Evolutionary conservation across 1,140 invertebrate species (phyloP).

Genomic region (Drosophila mojavensis): DNA sequence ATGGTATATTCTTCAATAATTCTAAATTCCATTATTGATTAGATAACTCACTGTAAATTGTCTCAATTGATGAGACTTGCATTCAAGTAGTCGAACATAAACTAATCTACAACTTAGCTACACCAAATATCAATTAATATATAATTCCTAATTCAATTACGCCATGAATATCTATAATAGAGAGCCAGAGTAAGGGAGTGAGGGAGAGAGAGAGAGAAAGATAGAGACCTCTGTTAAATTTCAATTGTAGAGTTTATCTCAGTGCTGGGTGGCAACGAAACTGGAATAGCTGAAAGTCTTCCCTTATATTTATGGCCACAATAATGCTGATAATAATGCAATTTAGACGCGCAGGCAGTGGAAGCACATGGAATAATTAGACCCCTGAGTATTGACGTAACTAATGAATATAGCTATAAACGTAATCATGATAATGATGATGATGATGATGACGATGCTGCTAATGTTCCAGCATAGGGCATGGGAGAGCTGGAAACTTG

Average conservation of each 20-base stretch:
- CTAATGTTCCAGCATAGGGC: slow-evolving; percentile 18
- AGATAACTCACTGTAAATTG: too few species aligned
- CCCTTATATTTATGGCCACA: slow-evolving; percentile 22
- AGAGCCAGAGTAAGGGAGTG: too few species aligned
- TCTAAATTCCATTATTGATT: too few species aligned
- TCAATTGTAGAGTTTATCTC: slow-evolving; percentile 7
- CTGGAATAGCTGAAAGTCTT: slow-evolving; percentile 9
- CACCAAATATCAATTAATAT: too few species aligned
- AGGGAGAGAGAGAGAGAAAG: too few species aligned
- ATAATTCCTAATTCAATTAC: neutral
- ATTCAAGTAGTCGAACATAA: too few species aligned
- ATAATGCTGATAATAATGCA: slow-evolving; percentile 46
- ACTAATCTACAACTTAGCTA: too few species aligned
- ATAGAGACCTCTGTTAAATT: neutral
- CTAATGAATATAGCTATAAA: slow-evolving; percentile 43
- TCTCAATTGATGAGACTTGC: too few species aligned
- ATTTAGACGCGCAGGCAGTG: slow-evolving; percentile 30
- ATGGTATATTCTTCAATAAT: too few species aligned
- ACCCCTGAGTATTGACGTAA: slow-evolving; percentile 35
- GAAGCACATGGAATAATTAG: slow-evolving; percentile 32
- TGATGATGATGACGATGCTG: slow-evolving; percentile 17
- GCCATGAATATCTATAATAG: too few species aligned
- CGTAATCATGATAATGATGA: slow-evolving; percentile 4
- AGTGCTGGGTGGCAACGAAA: neutral
- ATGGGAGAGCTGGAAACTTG: slow-evolving; percentile 20